Conservation (phyloP, 2,113 vertebrate genomes). For the Hemicordylus capensis region DNA sequence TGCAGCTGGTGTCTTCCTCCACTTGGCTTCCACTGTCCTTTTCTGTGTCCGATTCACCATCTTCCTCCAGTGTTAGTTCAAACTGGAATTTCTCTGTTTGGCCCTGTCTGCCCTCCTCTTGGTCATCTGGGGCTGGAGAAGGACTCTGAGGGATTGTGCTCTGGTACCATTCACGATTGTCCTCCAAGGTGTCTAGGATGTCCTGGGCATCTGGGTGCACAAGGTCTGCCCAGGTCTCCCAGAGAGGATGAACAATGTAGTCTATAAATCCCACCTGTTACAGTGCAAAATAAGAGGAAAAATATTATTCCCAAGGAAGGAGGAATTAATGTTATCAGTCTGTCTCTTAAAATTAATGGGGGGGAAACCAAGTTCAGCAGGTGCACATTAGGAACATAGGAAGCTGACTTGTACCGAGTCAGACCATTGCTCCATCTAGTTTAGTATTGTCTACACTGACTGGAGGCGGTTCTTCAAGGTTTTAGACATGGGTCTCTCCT, state of each 20-base stretch:
- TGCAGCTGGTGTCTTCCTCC: constrained; percentile 96
- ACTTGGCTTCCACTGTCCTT: constrained; percentile 97
- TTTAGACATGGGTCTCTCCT: too few species aligned
- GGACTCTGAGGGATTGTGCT: constrained; percentile 99
- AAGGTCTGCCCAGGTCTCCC: constrained; percentile 99
- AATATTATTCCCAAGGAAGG: neutral
- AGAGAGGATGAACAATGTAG: constrained; percentile 98
- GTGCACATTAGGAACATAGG: neutral
- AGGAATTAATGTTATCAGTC: neutral
- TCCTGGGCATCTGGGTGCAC: constrained; percentile 98
- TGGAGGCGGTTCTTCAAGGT: too few species aligned
- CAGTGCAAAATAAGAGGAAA: constrained; percentile 4
- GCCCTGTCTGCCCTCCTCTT: constrained; percentile 87
- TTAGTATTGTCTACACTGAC: too few species aligned
- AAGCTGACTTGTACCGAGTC: too few species aligned
- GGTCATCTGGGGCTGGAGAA: constrained; percentile 89
- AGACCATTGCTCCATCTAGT: too few species aligned
- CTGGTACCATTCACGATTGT: constrained; percentile 99
- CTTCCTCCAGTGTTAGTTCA: constrained; percentile 96
- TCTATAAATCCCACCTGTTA: constrained; percentile 97
- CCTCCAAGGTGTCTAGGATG: constrained; percentile 96
- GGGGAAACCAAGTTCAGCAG: neutral
- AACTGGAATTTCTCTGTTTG: constrained; percentile 98
- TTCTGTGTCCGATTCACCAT: constrained; percentile 94
- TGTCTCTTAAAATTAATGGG: neutral